Evolutionary conservation across 2,888 invertebrate genomes (phyloP).

Genomic region (Archips crataeganus): DNA sequence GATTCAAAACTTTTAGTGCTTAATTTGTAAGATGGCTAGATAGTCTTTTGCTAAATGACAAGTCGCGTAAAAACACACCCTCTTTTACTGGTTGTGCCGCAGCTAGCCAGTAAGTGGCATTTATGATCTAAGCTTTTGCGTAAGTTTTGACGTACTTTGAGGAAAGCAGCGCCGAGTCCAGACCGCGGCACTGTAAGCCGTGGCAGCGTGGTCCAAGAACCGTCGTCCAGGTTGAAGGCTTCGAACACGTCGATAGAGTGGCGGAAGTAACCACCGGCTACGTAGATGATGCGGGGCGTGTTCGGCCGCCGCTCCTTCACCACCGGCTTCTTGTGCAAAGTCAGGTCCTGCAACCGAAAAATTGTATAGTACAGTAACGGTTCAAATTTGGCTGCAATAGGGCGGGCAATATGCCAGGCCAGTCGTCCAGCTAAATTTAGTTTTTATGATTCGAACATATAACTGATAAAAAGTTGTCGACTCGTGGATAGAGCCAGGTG

Average conservation of each 20-base stretch:
- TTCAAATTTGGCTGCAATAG: background rate
- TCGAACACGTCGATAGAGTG: constrained; percentile 95
- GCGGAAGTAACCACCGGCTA: constrained; percentile 95
- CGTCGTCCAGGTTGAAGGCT: constrained; percentile 94
- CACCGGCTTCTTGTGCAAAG: constrained; percentile 93
- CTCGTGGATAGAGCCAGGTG: no score
- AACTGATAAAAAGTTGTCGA: no score
- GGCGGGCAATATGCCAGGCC: background rate
- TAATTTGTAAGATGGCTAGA: no score
- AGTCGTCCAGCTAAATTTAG: no score
- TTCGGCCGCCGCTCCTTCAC: constrained; percentile 95
- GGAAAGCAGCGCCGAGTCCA: constrained; percentile 94
- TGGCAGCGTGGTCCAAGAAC: constrained; percentile 93
- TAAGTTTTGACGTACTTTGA: constrained; percentile 83
- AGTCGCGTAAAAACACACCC: background rate
- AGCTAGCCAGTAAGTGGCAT: background rate
- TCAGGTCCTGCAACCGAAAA: constrained; percentile 88
- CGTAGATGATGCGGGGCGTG: constrained; percentile 95
- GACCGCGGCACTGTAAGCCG: constrained; percentile 95
- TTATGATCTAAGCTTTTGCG: background rate
- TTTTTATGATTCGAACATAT: no score
- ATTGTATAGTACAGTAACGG: background rate
- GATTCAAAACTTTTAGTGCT: no score
- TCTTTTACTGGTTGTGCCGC: background rate
- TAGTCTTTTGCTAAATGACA: background rate